These are phyloP conservation scores for human (Homo sapiens) DNA, from an alignment of 2,113 vertebrate species.

Conservation along the genomic window DNA sequence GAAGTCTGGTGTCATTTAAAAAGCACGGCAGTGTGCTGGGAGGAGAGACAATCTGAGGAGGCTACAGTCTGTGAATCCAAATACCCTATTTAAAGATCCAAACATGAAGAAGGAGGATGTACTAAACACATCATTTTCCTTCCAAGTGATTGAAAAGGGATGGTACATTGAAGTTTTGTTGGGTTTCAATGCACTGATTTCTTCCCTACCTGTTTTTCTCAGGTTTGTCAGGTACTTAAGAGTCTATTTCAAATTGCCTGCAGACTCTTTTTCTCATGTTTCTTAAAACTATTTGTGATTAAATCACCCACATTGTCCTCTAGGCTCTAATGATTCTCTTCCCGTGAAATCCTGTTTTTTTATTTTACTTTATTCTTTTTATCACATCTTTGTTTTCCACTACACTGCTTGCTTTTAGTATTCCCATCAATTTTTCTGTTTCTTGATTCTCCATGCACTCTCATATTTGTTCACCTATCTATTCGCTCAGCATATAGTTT, in stretches of 20 bases:
- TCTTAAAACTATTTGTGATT: conserved; percentile 72
- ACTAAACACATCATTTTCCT: conserved; percentile 74
- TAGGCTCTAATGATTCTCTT: conserved; percentile 57
- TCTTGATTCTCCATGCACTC: not conserved
- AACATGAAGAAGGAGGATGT: conserved; percentile 62
- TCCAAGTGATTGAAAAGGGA: conserved; percentile 71
- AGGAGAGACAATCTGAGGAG: conserved; percentile 57
- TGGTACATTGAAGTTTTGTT: conserved; percentile 64
- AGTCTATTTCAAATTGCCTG: conserved; percentile 70
- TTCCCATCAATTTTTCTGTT: conserved; percentile 48
- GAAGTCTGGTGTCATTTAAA: conserved; percentile 71
- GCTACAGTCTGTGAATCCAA: conserved; percentile 73
- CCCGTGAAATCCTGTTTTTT: not conserved
- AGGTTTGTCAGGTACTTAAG: conserved; percentile 71
- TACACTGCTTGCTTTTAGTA: conserved; percentile 31
- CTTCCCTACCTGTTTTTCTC: conserved; percentile 71
- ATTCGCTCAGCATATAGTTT: not conserved
- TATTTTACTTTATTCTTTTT: conserved; percentile 48
- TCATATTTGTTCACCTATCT: not conserved
- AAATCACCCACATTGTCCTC: conserved; percentile 64
- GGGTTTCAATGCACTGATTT: conserved; percentile 70
- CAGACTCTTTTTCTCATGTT: conserved; percentile 62
- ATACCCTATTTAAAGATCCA: conserved; percentile 67
- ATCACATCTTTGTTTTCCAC: conserved; percentile 58
- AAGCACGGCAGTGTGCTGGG: conserved; percentile 53